phyloP scores from a whole-genome alignment of 2,888 invertebrate genomes.

The Erebia palarica region DNA sequence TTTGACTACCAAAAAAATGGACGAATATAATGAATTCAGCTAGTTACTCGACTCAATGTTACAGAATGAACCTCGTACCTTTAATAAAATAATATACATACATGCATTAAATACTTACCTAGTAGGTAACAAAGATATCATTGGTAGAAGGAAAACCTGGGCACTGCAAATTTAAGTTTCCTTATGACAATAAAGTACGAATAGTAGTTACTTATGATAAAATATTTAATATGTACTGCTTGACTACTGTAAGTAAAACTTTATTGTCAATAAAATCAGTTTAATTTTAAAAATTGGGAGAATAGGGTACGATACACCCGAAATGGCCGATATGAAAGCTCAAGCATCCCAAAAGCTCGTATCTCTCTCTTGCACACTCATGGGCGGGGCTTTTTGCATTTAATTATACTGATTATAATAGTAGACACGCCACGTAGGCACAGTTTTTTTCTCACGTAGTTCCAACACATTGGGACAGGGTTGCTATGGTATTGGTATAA shows the following conservation, averaged over 20 bases:
- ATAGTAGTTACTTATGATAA: too few species aligned
- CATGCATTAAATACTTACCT: too few species aligned
- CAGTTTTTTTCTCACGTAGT: constrained; percentile 12
- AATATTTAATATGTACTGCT: too few species aligned
- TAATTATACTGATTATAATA: constrained; percentile 19
- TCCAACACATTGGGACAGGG: constrained; percentile 14
- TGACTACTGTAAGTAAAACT: too few species aligned
- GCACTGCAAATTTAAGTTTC: too few species aligned
- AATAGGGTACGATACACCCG: neutral
- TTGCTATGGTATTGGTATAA: constrained; percentile 5
- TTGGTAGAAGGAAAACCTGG: too few species aligned
- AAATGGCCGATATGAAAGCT: neutral
- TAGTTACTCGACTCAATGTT: neutral
- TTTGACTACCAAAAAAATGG: neutral
- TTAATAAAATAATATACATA: too few species aligned
- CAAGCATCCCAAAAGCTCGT: constrained; percentile 12
- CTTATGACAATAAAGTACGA: too few species aligned
- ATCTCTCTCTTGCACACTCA: constrained; percentile 9
- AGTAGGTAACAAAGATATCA: too few species aligned
- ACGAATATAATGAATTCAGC: neutral
- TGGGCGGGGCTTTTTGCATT: constrained; percentile 21
- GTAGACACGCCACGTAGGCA: constrained; percentile 11
- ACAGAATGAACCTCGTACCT: too few species aligned
- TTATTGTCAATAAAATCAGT: too few species aligned
- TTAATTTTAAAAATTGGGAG: neutral